These are phyloP conservation scores for Xyrichtys novacula DNA, from an alignment of 2,797 vertebrate species.

Conservation along the genomic window DNA sequence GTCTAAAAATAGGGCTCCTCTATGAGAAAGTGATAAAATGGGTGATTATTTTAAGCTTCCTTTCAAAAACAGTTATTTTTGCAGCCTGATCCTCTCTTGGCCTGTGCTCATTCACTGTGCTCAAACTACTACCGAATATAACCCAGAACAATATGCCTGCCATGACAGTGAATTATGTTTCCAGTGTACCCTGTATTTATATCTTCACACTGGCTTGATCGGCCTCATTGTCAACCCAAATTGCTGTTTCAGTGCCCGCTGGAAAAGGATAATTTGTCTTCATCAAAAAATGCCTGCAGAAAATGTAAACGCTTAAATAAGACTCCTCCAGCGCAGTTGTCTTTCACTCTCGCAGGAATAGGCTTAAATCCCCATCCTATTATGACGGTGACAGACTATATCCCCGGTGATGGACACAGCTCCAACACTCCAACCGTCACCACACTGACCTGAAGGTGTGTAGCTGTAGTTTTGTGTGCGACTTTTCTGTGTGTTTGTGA, in stretches of 20 bases:
- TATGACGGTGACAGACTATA: conserved; percentile 77
- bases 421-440: conserved; percentile 52
- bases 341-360: conserved; percentile 46
- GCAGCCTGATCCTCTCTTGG: conserved; percentile 66
- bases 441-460: conserved; percentile 50
- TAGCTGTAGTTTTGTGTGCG: conserved; percentile 11
- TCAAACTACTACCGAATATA: conserved; percentile 64
- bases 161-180: conserved; percentile 66
- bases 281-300: conserved; percentile 54
- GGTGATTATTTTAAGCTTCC: conserved; percentile 12
- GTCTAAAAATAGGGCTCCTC: conserved; percentile 22
- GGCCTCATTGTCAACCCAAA: conserved; percentile 57
- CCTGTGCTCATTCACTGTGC: conserved; percentile 18
- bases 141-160: conserved; percentile 55
- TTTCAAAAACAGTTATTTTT: conserved; percentile 31
- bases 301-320: conserved; percentile 55
- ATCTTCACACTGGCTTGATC: conserved; percentile 50
- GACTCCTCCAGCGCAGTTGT: conserved; percentile 24
- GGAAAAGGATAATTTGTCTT: conserved; percentile 58
- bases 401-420: conserved; percentile 72
- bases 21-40: conserved; percentile 7
- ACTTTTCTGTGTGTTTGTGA: conserved; percentile 50
- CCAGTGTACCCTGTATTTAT: conserved; percentile 53
- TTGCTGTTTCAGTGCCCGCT: conserved; percentile 48
- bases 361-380: conserved; percentile 71